A percentile compares a stretch with the other conserved stretches of the same genome.
Conservation (phyloP, 2,113 vertebrate species). For the Recurvirostra avosetta region DNA sequence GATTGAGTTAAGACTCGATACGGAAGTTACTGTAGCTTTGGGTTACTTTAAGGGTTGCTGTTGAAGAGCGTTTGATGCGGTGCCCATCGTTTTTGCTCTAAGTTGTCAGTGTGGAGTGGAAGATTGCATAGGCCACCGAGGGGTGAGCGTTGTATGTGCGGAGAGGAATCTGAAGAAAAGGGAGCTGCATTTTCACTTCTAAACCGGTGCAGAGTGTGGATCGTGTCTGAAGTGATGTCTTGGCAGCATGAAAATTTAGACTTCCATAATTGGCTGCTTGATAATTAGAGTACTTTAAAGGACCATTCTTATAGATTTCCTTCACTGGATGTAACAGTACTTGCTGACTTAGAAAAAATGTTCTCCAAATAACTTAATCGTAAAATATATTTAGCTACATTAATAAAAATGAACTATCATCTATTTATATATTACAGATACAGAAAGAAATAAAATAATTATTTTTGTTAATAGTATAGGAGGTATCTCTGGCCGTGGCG, state of each 20-base stretch:
- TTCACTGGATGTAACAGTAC: neutral
- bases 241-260: neutral
- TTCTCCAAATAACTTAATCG: neutral
- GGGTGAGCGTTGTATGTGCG: neutral
- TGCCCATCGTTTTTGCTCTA: neutral
- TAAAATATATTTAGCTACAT: conserved; percentile 42
- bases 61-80: neutral
- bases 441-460: neutral
- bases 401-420: neutral
- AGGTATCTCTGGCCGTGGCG: neutral
- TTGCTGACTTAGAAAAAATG: neutral
- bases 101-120: neutral
- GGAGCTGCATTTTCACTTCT: neutral
- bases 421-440: conserved; percentile 29
- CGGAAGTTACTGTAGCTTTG: neutral
- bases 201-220: neutral
- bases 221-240: neutral
- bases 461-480: neutral
- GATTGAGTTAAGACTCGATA: neutral
- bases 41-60: neutral
- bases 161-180: neutral
- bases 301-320: neutral
- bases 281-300: neutral
- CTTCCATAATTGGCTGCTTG: neutral
- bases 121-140: neutral